These are phyloP conservation scores for Prunella fulvescens DNA, from an alignment of 2,113 vertebrate species.

Conservation along the genomic window DNA sequence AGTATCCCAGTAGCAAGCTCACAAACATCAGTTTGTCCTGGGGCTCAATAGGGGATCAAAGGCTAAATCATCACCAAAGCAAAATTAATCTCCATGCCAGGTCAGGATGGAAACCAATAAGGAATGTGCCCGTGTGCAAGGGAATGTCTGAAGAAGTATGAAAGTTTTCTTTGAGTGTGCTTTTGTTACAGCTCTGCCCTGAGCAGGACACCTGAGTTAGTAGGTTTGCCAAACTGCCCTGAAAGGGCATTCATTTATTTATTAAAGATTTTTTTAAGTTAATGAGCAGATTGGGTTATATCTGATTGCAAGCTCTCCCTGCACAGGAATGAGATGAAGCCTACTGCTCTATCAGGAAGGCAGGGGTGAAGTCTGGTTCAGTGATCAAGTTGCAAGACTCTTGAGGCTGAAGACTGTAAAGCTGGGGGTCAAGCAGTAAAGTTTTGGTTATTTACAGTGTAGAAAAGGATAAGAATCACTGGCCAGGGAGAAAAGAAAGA, in stretches of 20 bases:
- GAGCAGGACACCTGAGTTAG: fast-evolving
- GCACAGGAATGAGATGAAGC: not conserved
- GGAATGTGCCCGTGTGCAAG: not conserved
- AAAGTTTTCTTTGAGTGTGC: not conserved
- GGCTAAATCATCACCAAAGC: slow-evolving; percentile 33
- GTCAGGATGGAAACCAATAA: not conserved
- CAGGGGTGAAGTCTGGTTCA: slow-evolving; percentile 10
- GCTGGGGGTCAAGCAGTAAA: not conserved
- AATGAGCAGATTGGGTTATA: not conserved
- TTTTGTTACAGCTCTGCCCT: not conserved
- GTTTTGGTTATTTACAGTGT: not conserved
- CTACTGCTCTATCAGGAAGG: not conserved
- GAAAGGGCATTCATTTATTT: not conserved
- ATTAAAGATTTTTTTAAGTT: not conserved
- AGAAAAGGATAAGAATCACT: not conserved
- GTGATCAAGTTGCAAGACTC: not conserved
- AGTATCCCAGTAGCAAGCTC: not conserved
- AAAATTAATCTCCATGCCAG: slow-evolving; percentile 24
- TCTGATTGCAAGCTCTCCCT: not conserved
- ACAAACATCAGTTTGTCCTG: slow-evolving; percentile 14
- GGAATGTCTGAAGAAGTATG: not conserved
- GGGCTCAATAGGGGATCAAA: slow-evolving; percentile 29
- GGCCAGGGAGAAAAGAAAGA: not conserved
- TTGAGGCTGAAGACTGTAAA: not conserved
- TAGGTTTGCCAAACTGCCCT: not conserved